These are phyloP conservation scores for Leptopilina drosophilae DNA, from an alignment of 2,888 invertebrate genomes.

Conservation along the genomic window DNA sequence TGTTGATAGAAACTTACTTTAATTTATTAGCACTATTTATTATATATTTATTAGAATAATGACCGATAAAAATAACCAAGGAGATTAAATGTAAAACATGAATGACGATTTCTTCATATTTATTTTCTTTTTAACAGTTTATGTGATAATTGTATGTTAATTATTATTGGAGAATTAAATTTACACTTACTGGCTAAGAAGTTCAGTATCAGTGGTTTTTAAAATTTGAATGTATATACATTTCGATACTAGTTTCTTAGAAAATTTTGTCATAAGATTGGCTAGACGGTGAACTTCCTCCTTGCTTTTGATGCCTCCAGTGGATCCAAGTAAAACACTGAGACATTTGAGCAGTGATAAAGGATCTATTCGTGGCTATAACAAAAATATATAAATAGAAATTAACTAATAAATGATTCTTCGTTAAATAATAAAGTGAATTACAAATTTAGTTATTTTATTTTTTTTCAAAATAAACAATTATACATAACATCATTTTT, in stretches of 20 bases:
- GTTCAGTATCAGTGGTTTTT: constrained; percentile 89
- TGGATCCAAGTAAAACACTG: constrained; percentile 88
- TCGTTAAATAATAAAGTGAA: neutral
- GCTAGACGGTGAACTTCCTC: constrained; percentile 93
- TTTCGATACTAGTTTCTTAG: constrained; percentile 95
- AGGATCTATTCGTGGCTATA: constrained; percentile 95
- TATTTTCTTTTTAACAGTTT: too few species aligned
- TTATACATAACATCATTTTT: too few species aligned
- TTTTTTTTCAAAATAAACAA: too few species aligned
- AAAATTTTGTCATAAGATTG: constrained; percentile 97
- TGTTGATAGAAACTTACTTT: neutral
- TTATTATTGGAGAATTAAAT: constrained; percentile 20
- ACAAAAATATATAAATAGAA: constrained; percentile 57
- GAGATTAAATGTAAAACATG: too few species aligned
- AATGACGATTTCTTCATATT: too few species aligned
- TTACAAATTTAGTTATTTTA: too few species aligned
- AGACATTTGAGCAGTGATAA: constrained; percentile 92
- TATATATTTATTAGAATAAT: too few species aligned
- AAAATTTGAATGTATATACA: constrained; percentile 96
- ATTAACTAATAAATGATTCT: neutral
- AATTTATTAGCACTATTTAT: too few species aligned
- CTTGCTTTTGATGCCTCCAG: constrained; percentile 92
- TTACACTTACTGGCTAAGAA: constrained; percentile 85
- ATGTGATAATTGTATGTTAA: too few species aligned
- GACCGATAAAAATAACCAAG: too few species aligned